Percentiles rank a stretch among this genome's conserved stretches.
phyloP scores from a whole-genome alignment of 2,113 vertebrate species.

The Tympanuchus pallidicinctus region DNA sequence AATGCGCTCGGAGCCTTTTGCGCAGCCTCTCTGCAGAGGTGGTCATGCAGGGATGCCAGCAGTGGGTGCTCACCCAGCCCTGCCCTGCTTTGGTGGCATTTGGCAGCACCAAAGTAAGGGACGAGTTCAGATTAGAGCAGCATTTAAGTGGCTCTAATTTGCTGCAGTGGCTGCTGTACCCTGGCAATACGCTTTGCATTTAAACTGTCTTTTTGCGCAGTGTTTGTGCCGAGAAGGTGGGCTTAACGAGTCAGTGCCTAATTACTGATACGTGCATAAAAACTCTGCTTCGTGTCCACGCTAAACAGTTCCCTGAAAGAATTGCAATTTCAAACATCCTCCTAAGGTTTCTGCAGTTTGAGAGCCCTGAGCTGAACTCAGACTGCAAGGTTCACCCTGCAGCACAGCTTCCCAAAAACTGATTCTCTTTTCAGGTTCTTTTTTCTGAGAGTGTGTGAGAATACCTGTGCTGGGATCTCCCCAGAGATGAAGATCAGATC shows the following conservation, averaged over 20 bases:
- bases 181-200: neutral
- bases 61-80: neutral
- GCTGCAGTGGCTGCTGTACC: neutral
- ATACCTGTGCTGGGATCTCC: neutral
- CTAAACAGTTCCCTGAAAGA: neutral
- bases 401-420: neutral
- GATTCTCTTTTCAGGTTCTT: neutral
- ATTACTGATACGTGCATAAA: neutral
- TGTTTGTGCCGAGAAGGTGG: neutral
- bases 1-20: accelerated
- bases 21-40: neutral
- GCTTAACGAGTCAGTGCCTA: no score
- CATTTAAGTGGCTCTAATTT: neutral
- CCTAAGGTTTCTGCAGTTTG: neutral
- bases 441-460: neutral
- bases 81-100: neutral
- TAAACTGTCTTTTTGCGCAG: neutral
- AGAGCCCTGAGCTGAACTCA: neutral
- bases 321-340: neutral
- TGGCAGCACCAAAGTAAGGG: neutral
- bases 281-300: neutral
- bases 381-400: neutral
- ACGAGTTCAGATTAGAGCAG: neutral
- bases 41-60: neutral
- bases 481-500: neutral